These are phyloP conservation scores for Aleiodes leptofemur DNA, from an alignment of 2,888 invertebrate genomes.

Conservation along the genomic window DNA sequence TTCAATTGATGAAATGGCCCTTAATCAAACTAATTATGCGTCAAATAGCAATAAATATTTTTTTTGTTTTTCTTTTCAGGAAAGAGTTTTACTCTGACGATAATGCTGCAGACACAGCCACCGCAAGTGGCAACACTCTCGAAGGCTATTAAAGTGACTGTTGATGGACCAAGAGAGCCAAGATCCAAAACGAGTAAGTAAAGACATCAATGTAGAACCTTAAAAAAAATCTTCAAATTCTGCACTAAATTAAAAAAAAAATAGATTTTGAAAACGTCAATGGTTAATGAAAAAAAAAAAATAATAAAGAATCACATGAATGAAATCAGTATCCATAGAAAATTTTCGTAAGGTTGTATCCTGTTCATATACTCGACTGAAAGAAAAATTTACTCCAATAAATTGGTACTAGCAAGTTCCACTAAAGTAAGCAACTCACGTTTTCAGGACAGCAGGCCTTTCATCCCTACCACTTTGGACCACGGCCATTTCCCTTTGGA, in stretches of 20 bases:
- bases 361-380: not conserved
- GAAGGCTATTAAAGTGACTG: slow-evolving; percentile 72
- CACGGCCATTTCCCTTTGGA: slow-evolving; percentile 82
- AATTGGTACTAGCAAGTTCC: not conserved
- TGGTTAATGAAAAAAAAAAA: no score
- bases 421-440: slow-evolving; percentile 58
- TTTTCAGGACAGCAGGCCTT: slow-evolving; percentile 86
- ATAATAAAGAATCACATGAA: not conserved
- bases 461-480: slow-evolving; percentile 93
- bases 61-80: slow-evolving; percentile 61
- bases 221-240: not conserved
- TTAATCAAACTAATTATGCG: slow-evolving; percentile 23
- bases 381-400: not conserved
- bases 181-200: slow-evolving; percentile 72
- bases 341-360: not conserved
- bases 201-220: not conserved
- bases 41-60: not conserved
- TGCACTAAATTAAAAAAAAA: not conserved
- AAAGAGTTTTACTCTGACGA: slow-evolving; percentile 74
- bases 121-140: slow-evolving; percentile 72
- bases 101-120: slow-evolving; percentile 74
- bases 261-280: no score
- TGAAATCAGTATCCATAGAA: not conserved
- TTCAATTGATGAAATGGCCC: no score
- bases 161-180: slow-evolving; percentile 72